Evolutionary conservation across 2,888 invertebrate genomes (phyloP).

Genomic region (Platycheirus albimanus): DNA sequence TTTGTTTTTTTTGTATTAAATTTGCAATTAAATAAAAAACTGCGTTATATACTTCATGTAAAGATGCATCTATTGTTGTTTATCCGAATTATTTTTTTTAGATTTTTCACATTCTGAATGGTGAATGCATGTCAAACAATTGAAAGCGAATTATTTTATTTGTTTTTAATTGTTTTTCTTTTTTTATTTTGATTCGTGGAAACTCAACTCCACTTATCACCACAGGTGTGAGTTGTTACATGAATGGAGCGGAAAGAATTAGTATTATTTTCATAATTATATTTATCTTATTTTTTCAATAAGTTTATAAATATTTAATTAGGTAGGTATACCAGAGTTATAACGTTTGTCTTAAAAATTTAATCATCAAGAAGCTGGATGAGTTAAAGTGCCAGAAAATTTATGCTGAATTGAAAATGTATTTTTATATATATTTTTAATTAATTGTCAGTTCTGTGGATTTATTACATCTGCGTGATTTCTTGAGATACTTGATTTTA

Average conservation of each 20-base stretch:
- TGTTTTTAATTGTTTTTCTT: too few species aligned
- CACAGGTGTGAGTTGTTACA: slow-evolving; percentile 56
- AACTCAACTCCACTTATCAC: slow-evolving; percentile 50
- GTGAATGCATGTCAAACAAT: slow-evolving; percentile 63
- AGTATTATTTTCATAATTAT: slow-evolving; percentile 36
- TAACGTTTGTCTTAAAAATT: slow-evolving; percentile 22
- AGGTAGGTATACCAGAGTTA: slow-evolving; percentile 6
- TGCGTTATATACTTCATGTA: slow-evolving; percentile 29
- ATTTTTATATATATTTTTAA: slow-evolving; percentile 20
- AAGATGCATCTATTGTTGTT: slow-evolving; percentile 50
- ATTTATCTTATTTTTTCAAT: slow-evolving; percentile 5
- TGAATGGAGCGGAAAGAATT: slow-evolving; percentile 47
- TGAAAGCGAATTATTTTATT: slow-evolving; percentile 28
- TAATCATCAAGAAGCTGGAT: slow-evolving; percentile 37
- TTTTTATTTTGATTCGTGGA: background rate
- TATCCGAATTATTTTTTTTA: slow-evolving; percentile 17
- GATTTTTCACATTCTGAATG: slow-evolving; percentile 57
- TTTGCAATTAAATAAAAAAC: slow-evolving; percentile 59
- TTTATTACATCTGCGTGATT: slow-evolving; percentile 33
- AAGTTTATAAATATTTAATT: background rate
- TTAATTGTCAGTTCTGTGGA: slow-evolving; percentile 36
- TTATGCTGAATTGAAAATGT: slow-evolving; percentile 50
- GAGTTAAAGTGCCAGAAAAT: slow-evolving; percentile 56
- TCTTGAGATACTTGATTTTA: slow-evolving; percentile 7
- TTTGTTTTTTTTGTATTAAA: slow-evolving; percentile 19